Base-by-base conservation (phyloP, 2,797 vertebrate genomes). In the Huso huso region DNA sequence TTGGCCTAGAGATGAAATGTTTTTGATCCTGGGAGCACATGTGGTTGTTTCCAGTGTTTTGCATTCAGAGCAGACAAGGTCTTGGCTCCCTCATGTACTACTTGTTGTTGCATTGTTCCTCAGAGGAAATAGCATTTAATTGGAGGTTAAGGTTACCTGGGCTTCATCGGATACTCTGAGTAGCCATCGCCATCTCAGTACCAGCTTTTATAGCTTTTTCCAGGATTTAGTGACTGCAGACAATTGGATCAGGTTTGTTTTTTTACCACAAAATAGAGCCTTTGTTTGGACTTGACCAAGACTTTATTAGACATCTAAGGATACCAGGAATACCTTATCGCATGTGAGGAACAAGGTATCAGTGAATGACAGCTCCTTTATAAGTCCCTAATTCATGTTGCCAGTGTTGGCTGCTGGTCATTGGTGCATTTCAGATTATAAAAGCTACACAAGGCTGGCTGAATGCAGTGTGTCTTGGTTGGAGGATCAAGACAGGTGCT, bases 61-160 rank as follows among this genome's bases (percentile, higher is more conserved):
- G 66, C 70, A 74, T 62, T 66, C 74, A 63, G 65, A 74, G 68
- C 66, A 72, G 77, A 79, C 72, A 71, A 0, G 6, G 72, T 75
- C 77, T 75, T 82, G 78, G 78, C 67, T 81, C 18, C 65, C 1
- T 37, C 68, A 10, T 68, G 55, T 49, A 48, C 78, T 66, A 75
- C 75, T 55, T 68, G 68, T 55, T 68, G 69, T 74, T 73, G 66
- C 77, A 81, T 75, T 74, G 49, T 75, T 81, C 82, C 62, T 72
- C 72, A 61, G 71, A 72, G 62, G 72, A 76, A 82, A 81, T 76
- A 63, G 70, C 57, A 79, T 82, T 79, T 82, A 84, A 84, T 80
- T 77, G 70, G 59, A 69, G 61, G 70, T 61, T 76, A 71, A 70
- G n/a, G 57, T 82, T 83, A 77, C 74, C 66, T 77, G 53, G 71